Conservation (phyloP, 2,113 vertebrate genomes). For the Cryptotis parvus region DNA sequence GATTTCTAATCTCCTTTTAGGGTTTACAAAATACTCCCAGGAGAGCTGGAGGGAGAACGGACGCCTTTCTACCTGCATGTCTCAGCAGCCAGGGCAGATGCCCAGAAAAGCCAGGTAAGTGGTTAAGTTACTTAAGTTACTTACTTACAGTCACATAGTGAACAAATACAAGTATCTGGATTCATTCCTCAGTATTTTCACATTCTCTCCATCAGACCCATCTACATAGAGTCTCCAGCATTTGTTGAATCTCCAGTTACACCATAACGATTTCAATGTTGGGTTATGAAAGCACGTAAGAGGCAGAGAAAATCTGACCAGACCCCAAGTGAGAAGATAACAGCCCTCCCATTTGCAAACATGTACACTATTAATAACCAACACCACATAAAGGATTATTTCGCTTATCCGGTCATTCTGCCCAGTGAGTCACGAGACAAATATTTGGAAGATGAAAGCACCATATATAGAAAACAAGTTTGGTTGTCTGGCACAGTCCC, state of each 20-base stretch:
- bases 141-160: background rate
- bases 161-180: background rate
- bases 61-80: background rate
- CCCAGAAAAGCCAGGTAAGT: background rate
- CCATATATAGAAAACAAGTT: background rate
- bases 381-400: background rate
- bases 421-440: conserved; percentile 37
- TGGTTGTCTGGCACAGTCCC: background rate
- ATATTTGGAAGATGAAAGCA: background rate
- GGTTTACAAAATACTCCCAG: background rate
- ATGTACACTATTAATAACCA: background rate
- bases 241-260: background rate
- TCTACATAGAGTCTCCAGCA: background rate
- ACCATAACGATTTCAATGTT: background rate
- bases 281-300: background rate
- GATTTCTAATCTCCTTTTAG: background rate
- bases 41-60: background rate
- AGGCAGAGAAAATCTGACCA: background rate
- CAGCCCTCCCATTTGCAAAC: background rate
- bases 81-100: background rate
- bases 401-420: background rate
- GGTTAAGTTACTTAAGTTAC: too few relatives aligned
- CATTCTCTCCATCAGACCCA: background rate
- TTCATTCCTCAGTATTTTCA: background rate
- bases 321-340: background rate